Percentiles rank a stretch among this genome's conserved stretches.
These are phyloP conservation scores for Petrolisthes manimaculis DNA, from an alignment of 2,888 invertebrate species.

Conservation along the genomic window DNA sequence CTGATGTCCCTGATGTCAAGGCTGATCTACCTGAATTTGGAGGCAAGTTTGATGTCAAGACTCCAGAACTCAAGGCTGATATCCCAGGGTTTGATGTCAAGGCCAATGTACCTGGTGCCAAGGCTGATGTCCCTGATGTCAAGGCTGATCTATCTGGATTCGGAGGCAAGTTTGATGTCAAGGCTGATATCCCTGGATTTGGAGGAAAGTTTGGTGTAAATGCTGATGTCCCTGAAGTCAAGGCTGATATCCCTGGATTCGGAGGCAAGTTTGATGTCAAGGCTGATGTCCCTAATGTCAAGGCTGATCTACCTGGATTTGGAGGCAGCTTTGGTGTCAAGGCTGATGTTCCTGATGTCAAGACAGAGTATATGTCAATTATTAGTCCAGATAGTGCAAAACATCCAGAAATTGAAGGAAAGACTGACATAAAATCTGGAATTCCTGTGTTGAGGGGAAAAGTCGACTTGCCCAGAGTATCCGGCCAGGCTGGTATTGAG, in stretches of 20 bases:
- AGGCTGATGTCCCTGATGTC: constrained; percentile 8
- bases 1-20: constrained; percentile 5
- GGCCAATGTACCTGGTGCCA: neutral
- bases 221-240: constrained; percentile 19
- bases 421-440: neutral
- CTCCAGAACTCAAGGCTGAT: neutral
- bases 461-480: neutral
- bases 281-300: constrained; percentile 14
- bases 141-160: constrained; percentile 23
- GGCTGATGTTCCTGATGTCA: constrained; percentile 21
- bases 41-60: neutral
- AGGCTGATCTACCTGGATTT: constrained; percentile 30
- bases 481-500: too few relatives aligned
- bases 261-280: constrained; percentile 27
- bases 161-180: constrained; percentile 18
- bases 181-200: constrained; percentile 25
- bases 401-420: constrained; percentile 15
- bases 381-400: neutral
- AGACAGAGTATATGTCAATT: neutral
- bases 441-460: neutral
- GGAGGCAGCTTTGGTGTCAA: constrained; percentile 21
- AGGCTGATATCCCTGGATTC: constrained; percentile 23
- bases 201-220: constrained; percentile 25
- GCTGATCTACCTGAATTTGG: neutral
- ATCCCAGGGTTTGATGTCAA: neutral